Evolutionary conservation across 2,113 vertebrate genomes (phyloP), one percentile per base, ranked within the genome.

Genomic region (Nipponia nippon): DNA sequence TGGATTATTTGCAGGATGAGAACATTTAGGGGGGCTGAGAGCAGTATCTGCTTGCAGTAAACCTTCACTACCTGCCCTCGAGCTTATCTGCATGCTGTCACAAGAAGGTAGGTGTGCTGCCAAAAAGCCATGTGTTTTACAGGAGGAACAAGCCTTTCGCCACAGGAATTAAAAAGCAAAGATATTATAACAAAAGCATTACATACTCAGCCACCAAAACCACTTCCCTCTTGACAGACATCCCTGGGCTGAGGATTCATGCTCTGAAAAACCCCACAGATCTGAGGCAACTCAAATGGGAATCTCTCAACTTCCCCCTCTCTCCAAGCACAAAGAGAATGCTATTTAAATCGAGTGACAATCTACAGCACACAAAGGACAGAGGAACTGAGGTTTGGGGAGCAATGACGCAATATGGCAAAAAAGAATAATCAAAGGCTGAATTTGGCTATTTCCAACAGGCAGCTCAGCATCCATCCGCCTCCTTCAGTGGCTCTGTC

Each of bases 341-440:
- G 67, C 63, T 88, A 40, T 77, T 95, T 81, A 81, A 96, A 83
- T 66, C 3, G 0, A 92, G 30, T 5, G 76, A 73, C 42, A 86
- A 88, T 56, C 50, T 36, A n/a, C 53, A 90, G 71, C 71, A 26
- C 36, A 86, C 59, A 77, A 95, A 95, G 80, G 80, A 66, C 44
- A 86, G 67, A 77, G 50, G 47, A 81, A 66, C 20, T 50, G 19
- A 92, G 91, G 73, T 92, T 83, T 75, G 44, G n/a, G 67, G 22
- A 87, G 23, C 3, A 7, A 59, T 88, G 42, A 81, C 0, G 8
- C 38, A 50, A 87, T n/a, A 38, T 0, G 6, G 59, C 0, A 34
- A 83, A 95, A 88, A 94, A 86, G 73, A 77, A 82, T 40, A 77
- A 72, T 69, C 59, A 87, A 87, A 94, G 30, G 73, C 67, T 85